Evolutionary conservation across 2,888 invertebrate genomes (phyloP), one percentile per base, ranked within the genome.

Genomic region (Rhingia rostrata): DNA sequence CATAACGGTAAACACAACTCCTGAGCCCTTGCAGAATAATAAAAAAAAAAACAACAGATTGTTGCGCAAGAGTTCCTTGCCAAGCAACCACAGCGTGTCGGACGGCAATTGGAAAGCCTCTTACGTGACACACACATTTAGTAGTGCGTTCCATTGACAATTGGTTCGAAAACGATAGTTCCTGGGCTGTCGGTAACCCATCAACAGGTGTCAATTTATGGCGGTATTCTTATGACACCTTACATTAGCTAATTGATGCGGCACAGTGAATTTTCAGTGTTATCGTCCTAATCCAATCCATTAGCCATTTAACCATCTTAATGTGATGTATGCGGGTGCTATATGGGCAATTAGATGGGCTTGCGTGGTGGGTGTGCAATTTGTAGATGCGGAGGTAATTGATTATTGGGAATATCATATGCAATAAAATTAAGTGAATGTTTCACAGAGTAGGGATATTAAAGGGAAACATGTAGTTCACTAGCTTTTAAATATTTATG

Each of bases 241-340:
- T 54, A 41, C 80, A 82, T 82, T 82, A 82, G 70, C 70, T 82
- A 77, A 82, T 82, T 77, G 77, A 66, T 47, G 43, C 1, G 74
- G 35, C 14, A 32, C 45, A 14, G 35, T 54, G 54, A 39, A 77
- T 66, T 30, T 37, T 53, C 22, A 45, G 30, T 64, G 32, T 54
- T 56, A 56, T 45, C 22, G 22, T 22, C 49, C 35, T 75, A 39
- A 66, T 75, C n/a, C 35, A 58, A 58, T 63, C 49, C 58, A 64
- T 74, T 61, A 72, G 45, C 22, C 33, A 51, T 51, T 51, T 51
- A 51, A 0, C 6, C 30, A 22, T 22, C 22, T 22, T 22, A 22
- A 22, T 22, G 22, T 22, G 22, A 22, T 22, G 22, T 22, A 22
- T 22, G 22, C 1, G 2, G 22, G 30, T 37, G 10, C 7, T n/a